Evolutionary conservation across 2,888 invertebrate species (phyloP).

Genomic region (Aspidapion aeneum): DNA sequence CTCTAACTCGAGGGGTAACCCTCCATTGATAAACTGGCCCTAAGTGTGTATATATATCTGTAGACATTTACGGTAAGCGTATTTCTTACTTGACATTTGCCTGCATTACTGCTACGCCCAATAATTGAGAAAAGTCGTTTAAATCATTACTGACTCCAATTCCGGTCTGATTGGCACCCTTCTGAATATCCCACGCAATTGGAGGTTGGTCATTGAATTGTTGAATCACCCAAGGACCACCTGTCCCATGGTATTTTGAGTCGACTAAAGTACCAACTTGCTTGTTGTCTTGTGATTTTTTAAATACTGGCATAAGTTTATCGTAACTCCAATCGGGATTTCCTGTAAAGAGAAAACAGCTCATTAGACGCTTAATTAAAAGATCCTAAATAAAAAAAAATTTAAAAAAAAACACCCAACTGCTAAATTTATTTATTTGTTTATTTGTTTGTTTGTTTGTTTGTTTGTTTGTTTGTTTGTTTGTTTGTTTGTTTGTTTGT

Average conservation of each 20-base stretch:
- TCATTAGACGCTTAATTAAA: too few species aligned
- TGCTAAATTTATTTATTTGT: too few species aligned
- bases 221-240: slow-evolving; percentile 62
- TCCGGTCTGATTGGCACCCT: slow-evolving; percentile 60
- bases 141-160: slow-evolving; percentile 56
- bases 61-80: too few species aligned
- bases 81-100: slow-evolving; percentile 53
- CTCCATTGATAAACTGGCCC: too few species aligned
- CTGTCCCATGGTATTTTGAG: slow-evolving; percentile 53
- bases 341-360: slow-evolving; percentile 40
- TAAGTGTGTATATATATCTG: too few species aligned
- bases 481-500: neutral
- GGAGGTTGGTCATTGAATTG: slow-evolving; percentile 58
- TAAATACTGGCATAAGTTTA: slow-evolving; percentile 65
- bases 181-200: slow-evolving; percentile 54
- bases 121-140: slow-evolving; percentile 51
- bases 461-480: neutral
- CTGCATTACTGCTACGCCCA: slow-evolving; percentile 59
- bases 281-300: slow-evolving; percentile 63
- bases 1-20: too few species aligned
- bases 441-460: neutral
- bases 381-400: too few species aligned
- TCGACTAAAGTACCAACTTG: slow-evolving; percentile 57
- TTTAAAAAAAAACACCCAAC: too few species aligned
- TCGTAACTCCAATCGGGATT: slow-evolving; percentile 60